Base-by-base conservation (phyloP, 2,113 vertebrate genomes). In the Formicarius rufipectus region DNA sequence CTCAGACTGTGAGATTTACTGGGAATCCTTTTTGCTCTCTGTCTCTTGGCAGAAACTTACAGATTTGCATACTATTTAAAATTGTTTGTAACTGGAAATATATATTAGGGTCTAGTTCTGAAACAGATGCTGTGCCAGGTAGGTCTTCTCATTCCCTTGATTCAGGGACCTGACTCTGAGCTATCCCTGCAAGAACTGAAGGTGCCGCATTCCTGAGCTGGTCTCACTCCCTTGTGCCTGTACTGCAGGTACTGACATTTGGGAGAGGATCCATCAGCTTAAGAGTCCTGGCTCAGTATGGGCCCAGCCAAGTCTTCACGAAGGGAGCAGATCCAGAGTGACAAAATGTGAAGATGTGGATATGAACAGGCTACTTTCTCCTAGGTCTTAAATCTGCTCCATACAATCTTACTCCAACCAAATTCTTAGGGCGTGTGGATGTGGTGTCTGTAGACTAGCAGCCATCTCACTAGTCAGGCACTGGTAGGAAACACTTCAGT, bases 381-480 rank as follows among this genome's bases (percentile, higher is more conserved):
- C 21, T 33, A 35, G 7, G 15, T 67, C 47, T 71, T 47, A 33
- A 64, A 27, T 59, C 55, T 89, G 24, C 45, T 83, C 68, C 30
- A 3, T 6, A 10, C 8, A 58, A 6, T 14, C 10, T 31, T 33
- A 55, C 12, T 44, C 31, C 35, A 67, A 22, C 12, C 4, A 11
- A 7, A 55, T 66, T 42, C 39, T 53, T 66, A 9, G 24, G 12
- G 14, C 44, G 1, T 27, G 20, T 27, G 31, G 52, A 24, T 33
- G 28, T 39, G 10, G 5, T 49, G 49, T 28, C 75, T 69, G 58
- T 0, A 6, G 63, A 33, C 45, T 4, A 47, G 39, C 39, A 87
- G 15, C 64, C 25, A 14, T 50, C n/a, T 55, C 1, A 0, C 37
- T 35, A 37, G 25, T 33, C 1, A 0, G 12, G 5, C 33, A 10